These are phyloP conservation scores for Crotalus horridus DNA, from an alignment of 2,113 vertebrate species.

Conservation along the genomic window DNA sequence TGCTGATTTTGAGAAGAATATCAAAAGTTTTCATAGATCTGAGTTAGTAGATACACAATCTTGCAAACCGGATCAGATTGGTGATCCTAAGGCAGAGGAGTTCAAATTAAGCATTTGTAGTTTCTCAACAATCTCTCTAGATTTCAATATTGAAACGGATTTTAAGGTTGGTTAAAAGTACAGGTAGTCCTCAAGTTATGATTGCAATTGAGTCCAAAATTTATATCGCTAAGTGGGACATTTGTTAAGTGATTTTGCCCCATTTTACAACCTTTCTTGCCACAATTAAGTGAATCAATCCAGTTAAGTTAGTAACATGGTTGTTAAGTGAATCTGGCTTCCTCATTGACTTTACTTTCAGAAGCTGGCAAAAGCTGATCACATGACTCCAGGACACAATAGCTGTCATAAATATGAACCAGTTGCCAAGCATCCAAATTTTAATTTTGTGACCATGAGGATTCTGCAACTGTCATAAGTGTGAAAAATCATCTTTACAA, in stretches of 20 bases:
- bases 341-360: neutral
- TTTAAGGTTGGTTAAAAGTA: neutral
- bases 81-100: neutral
- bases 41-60: neutral
- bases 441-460: neutral
- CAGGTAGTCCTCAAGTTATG: neutral
- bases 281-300: neutral
- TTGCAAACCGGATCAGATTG: neutral
- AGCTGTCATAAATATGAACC: neutral
- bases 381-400: neutral
- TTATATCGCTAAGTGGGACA: neutral
- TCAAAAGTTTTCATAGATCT: neutral
- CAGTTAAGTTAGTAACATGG: neutral
- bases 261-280: neutral
- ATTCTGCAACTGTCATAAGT: neutral
- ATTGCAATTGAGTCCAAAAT: neutral
- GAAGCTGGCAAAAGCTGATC: neutral
- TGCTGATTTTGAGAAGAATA: neutral
- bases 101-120: neutral
- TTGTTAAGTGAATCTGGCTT: neutral
- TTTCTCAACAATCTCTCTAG: neutral
- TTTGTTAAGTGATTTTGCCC: neutral
- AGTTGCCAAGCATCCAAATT: neutral
- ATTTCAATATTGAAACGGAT: neutral
- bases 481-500: neutral